Conservation (phyloP, 2,888 invertebrate genomes). For the Beris morrisii region DNA sequence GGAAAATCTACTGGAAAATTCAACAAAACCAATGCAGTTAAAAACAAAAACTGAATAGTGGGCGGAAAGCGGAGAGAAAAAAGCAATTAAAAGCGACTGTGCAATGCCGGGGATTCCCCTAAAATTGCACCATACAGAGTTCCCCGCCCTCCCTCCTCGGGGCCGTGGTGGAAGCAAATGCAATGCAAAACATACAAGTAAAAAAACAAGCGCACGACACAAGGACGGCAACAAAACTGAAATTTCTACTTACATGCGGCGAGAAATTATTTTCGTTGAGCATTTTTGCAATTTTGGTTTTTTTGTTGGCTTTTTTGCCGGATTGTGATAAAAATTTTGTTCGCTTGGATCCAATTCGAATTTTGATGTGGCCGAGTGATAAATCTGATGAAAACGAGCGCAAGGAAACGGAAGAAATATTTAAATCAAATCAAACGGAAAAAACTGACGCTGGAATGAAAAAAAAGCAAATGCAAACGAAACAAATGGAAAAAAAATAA, state of each 20-base stretch:
- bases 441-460: neutral
- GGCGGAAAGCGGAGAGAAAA: too few relatives aligned
- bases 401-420: neutral
- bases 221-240: neutral
- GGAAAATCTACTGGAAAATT: neutral
- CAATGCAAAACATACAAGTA: too few relatives aligned
- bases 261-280: conserved; percentile 39
- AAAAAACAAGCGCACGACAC: neutral
- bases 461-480: neutral
- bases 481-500: neutral
- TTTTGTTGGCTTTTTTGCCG: neutral
- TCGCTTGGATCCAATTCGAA: neutral
- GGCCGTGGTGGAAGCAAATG: too few relatives aligned
- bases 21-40: too few relatives aligned
- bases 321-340: neutral
- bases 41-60: conserved; percentile 1
- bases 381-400: neutral
- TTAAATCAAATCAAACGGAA: neutral
- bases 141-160: too few relatives aligned
- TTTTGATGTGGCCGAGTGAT: neutral
- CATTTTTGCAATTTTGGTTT: conserved; percentile 29
- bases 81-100: too few relatives aligned
- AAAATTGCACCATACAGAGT: too few relatives aligned
- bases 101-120: too few relatives aligned
- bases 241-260: conserved; percentile 39